These are phyloP conservation scores for Lasioglossum lativentre DNA, from an alignment of 2,888 invertebrate species.

Conservation along the genomic window DNA sequence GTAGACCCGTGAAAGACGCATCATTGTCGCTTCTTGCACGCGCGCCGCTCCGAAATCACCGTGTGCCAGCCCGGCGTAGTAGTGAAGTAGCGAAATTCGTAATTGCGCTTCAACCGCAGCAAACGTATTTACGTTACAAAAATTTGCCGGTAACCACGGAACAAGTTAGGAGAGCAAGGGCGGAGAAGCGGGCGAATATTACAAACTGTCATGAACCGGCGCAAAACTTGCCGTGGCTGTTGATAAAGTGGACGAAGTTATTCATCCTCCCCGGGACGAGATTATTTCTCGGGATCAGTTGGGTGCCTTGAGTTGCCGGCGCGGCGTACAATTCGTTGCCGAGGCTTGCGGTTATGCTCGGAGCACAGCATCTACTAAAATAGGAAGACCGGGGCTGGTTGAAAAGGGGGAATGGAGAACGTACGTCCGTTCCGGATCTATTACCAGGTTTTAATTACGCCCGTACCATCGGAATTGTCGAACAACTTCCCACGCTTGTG, in stretches of 20 bases:
- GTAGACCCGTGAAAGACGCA: background rate
- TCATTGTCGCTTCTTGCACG: background rate
- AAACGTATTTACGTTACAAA: conserved; percentile 44
- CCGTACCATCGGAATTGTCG: background rate
- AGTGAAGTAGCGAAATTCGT: conserved; percentile 27
- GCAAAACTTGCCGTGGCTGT: conserved; percentile 52
- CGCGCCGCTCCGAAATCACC: background rate
- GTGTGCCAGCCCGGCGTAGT: background rate
- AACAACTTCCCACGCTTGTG: background rate
- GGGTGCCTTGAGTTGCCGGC: conserved; percentile 42
- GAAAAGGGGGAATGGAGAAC: too few relatives aligned
- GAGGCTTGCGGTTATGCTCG: conserved; percentile 36
- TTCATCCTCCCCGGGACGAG: conserved; percentile 42
- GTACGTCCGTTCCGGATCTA: conserved; percentile 42
- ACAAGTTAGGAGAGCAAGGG: background rate
- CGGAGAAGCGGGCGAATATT: conserved; percentile 37
- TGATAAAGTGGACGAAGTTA: conserved; percentile 60
- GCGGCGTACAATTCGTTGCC: conserved; percentile 40
- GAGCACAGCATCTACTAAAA: conserved; percentile 19
- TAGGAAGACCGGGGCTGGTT: background rate
- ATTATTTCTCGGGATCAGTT: conserved; percentile 64
- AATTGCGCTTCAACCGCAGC: conserved; percentile 49
- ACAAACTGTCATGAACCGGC: conserved; percentile 52
- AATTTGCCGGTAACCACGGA: conserved; percentile 23
- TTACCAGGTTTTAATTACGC: conserved; percentile 41